Evolutionary conservation across 2,888 invertebrate genomes (phyloP).

Genomic region (Cephus rjabovi): DNA sequence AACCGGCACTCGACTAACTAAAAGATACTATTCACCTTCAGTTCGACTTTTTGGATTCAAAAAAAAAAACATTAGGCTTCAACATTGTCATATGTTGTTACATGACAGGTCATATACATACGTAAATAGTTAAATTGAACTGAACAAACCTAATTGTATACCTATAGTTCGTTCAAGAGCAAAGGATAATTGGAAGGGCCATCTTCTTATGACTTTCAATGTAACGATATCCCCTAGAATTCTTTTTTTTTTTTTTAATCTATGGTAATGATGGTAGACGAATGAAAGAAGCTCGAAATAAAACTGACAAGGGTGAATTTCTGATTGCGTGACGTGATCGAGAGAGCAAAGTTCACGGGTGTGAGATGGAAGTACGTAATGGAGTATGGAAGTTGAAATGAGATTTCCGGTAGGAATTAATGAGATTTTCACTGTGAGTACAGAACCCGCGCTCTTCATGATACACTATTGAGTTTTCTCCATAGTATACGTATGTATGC

Average conservation of each 20-base stretch:
- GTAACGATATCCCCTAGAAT: background rate
- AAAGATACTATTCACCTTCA: no score
- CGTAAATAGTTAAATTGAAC: background rate
- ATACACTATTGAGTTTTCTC: background rate
- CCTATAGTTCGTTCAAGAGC: background rate
- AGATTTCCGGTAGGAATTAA: background rate
- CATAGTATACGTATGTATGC: background rate
- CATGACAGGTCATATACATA: no score
- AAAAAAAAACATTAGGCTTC: no score
- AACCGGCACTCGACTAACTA: no score
- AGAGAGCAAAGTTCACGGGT: background rate
- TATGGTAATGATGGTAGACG: background rate
- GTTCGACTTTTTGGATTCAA: no score
- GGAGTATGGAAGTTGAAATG: background rate
- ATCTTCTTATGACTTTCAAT: background rate
- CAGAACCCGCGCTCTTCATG: no score
- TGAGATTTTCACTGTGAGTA: background rate
- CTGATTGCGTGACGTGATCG: background rate
- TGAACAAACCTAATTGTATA: background rate
- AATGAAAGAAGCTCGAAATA: background rate
- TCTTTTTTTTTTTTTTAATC: background rate
- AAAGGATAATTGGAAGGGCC: background rate
- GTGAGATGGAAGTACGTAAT: background rate
- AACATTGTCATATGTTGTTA: no score
- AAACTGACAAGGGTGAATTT: background rate